Evolutionary conservation across 2,797 vertebrate genomes (phyloP), one percentile per base, ranked within the genome.

Genomic region (Trachops cirrhosus): DNA sequence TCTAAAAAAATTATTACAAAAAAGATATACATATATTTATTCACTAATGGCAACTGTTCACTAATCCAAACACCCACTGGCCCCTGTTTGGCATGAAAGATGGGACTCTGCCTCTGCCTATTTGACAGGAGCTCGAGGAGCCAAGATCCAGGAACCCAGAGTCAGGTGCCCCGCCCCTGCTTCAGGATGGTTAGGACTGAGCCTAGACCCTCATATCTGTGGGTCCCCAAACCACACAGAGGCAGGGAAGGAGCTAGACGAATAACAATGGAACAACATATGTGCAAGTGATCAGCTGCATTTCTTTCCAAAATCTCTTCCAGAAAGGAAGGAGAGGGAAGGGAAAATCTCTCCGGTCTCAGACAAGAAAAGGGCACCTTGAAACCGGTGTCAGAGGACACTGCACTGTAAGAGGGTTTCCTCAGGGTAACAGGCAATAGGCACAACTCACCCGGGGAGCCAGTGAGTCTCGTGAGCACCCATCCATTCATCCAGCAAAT

Each of bases 331-430:
- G 87, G 2, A 0, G 62, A 3, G 0, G 29, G 41, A 6, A 34
- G 10, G 77, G 0, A 0, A 83, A 37, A 91, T 29, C 14, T 50
- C 57, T 67, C 6, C 1, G 54, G 48, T 79, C 89, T 94, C 93
- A 85, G 90, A 94, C 19, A 74, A 32, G 89, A 94, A 89, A 97
- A 94, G 93, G 93, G 92, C 87, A 95, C 97, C 93, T 93, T 97
- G 95, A 93, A 37, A 62, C 93, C 70, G 0, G 85, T 75, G 59
- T 39, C 50, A 39, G 67, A 84, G 57, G 68, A 24, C 1, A 0
- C 46, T 34, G 24, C 39, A 67, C 22, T 18, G 52, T 70, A 54
- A 26, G 26, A 74, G 37, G 24, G 41, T 78, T 26, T 9, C n/a
- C 62, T 10, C 19, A 4, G 67, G 48, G 75, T 77, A n/a, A 77